Percentiles rank a stretch among this genome's conserved stretches.
These are phyloP conservation scores for Prosopocoilus inquinatus DNA, from an alignment of 2,888 invertebrate species.

Conservation along the genomic window DNA sequence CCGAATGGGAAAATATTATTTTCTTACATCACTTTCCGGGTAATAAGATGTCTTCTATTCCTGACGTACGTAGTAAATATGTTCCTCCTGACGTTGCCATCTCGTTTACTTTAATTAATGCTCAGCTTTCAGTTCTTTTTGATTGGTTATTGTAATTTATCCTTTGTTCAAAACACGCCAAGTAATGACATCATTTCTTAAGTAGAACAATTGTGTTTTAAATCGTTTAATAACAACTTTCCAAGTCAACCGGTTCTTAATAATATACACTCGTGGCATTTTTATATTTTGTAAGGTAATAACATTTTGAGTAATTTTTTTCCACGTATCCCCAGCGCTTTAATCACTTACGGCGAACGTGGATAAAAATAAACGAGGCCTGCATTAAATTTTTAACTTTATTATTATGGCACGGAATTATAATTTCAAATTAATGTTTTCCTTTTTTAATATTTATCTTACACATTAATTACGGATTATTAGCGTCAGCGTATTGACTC, in stretches of 20 bases:
- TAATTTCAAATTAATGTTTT: slow-evolving; percentile 2
- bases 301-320: background rate
- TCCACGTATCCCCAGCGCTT: background rate
- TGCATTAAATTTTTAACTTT: slow-evolving; percentile 2
- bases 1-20: slow-evolving; percentile 1
- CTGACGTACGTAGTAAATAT: background rate
- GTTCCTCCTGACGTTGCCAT: background rate
- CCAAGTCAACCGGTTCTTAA: slow-evolving; percentile 43
- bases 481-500: background rate
- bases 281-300: background rate
- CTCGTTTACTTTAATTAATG: background rate
- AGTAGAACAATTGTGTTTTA: slow-evolving; percentile 45
- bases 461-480: background rate
- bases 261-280: slow-evolving; percentile 27
- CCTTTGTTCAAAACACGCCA: slow-evolving; percentile 34
- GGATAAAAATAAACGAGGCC: background rate
- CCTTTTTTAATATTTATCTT: slow-evolving; percentile 2
- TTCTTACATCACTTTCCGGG: slow-evolving; percentile 3
- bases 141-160: slow-evolving; percentile 14
- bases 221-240: slow-evolving; percentile 47
- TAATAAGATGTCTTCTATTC: slow-evolving; percentile 4
- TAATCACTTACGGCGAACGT: background rate
- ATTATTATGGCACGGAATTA: slow-evolving; percentile 3
- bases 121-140: background rate
- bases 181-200: slow-evolving; percentile 45